Evolutionary conservation across 2,888 invertebrate genomes (phyloP).

Genomic region (Ichneumoninae sp.): DNA sequence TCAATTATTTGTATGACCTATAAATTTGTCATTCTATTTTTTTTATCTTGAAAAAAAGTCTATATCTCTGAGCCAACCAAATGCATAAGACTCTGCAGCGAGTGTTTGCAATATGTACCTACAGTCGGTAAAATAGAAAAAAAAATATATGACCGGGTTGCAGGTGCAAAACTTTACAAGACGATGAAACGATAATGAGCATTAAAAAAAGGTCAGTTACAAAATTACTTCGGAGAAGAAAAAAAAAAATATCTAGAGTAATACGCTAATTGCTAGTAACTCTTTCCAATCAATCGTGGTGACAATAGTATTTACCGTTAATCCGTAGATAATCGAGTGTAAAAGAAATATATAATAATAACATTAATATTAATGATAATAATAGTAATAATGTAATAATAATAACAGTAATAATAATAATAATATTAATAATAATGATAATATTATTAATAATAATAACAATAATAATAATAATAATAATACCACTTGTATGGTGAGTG

Average conservation of each 20-base stretch:
- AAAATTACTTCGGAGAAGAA: conserved; percentile 55
- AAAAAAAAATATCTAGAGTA: conserved; percentile 50
- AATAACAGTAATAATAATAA: conserved; percentile 42
- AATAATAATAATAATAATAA: conserved; percentile 59
- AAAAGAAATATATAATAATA: conserved; percentile 52
- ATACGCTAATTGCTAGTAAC: conserved; percentile 65
- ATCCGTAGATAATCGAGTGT: conserved; percentile 75
- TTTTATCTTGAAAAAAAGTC: neutral
- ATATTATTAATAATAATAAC: conserved; percentile 35
- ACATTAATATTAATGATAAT: conserved; percentile 20
- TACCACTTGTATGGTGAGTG: conserved; percentile 67
- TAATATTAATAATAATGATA: conserved; percentile 54
- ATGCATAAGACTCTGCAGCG: conserved; percentile 19
- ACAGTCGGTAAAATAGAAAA: conserved; percentile 46
- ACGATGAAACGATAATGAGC: conserved; percentile 67
- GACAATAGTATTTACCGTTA: conserved; percentile 82
- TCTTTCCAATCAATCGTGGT: conserved; percentile 81
- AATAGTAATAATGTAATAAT: conserved; percentile 20
- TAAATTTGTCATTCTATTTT: conserved; percentile 43
- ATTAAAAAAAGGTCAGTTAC: conserved; percentile 62
- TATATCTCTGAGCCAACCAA: conserved; percentile 28
- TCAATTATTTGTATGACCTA: conserved; percentile 54
- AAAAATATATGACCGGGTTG: conserved; percentile 34
- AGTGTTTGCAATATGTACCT: conserved; percentile 73
- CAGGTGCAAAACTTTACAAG: conserved; percentile 58